Evolutionary conservation across 2,888 invertebrate genomes (phyloP).

Genomic region (Eupithecia tripunctaria): DNA sequence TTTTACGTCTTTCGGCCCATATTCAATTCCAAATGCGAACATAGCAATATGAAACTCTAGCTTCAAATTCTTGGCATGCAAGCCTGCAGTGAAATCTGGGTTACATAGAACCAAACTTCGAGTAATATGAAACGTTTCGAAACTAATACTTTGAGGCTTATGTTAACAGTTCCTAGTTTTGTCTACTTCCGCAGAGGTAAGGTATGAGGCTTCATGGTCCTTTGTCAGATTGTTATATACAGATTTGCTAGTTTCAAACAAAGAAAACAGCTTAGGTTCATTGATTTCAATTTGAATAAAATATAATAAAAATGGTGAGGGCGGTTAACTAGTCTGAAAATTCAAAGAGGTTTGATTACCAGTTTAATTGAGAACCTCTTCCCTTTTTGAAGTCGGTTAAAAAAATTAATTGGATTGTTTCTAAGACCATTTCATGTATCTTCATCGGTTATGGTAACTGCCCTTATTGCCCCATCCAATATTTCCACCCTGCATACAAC

Average conservation of each 20-base stretch:
- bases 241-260: background rate
- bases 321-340: background rate
- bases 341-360: background rate
- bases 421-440: too few relatives aligned
- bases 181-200: background rate
- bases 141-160: constrained; percentile 48
- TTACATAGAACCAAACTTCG: constrained; percentile 59
- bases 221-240: background rate
- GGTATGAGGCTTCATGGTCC: background rate
- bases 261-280: background rate
- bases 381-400: too few relatives aligned
- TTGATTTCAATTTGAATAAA: background rate
- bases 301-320: background rate
- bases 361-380: too few relatives aligned
- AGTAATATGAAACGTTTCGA: constrained; percentile 72
- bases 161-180: background rate
- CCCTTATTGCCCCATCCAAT: too few relatives aligned
- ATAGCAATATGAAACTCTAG: constrained; percentile 15
- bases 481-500: background rate
- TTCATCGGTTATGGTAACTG: too few relatives aligned
- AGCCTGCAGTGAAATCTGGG: constrained; percentile 60
- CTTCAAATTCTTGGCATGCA: constrained; percentile 28
- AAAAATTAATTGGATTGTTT: too few relatives aligned
- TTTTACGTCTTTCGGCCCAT: constrained; percentile 3
- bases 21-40: constrained; percentile 15